Evolutionary conservation across 2,797 vertebrate genomes (phyloP), one percentile per base, ranked within the genome.

Genomic region (Sebastiscus tertius): DNA sequence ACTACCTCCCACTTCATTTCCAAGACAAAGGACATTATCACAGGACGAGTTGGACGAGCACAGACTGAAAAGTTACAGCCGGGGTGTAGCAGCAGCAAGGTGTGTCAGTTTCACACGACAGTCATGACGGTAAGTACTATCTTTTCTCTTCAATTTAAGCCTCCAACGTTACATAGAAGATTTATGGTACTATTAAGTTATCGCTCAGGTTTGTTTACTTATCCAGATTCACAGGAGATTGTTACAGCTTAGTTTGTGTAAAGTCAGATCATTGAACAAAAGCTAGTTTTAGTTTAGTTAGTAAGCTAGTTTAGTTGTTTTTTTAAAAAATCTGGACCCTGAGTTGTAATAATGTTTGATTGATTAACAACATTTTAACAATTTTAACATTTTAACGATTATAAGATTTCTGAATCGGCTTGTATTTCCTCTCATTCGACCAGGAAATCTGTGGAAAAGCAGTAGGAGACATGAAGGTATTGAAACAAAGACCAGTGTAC

Each of bases 361-460:
- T 46, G 42, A 18, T 0, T 16, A 46, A 46, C 42, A 18, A 18
- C 42, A 46, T 8, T 46, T 14, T 3, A 8, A 49, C 16, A 42
- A 42, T 42, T 16, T 39, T 14, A 18, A 46, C 42, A 46, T 46
- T 46, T 14, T 14, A 11, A 65, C 16, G 16, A 42, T 42, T 42
- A 6, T 42, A 42, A 0, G 6, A 20, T 20, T 6, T 31, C 13
- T 52, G 59, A 33, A 2, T 33, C 52, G 10, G 26, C 3, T 8
- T 69, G 1, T 42, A 16, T 31, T 26, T 11, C 60, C 2, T 64
- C n/a, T 80, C 10, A 0, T 31, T 11, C 18, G 4, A 1, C 1
- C 71, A 98, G 98, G 96, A 95, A 3, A 90, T 93, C 10, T 99
- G 99, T 90, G 85, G 96, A 2, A 97, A 93, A 80, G 98, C 98